These are phyloP conservation scores for Drosophila nigromelanica DNA, from an alignment of 1,140 invertebrate species.

Conservation along the genomic window DNA sequence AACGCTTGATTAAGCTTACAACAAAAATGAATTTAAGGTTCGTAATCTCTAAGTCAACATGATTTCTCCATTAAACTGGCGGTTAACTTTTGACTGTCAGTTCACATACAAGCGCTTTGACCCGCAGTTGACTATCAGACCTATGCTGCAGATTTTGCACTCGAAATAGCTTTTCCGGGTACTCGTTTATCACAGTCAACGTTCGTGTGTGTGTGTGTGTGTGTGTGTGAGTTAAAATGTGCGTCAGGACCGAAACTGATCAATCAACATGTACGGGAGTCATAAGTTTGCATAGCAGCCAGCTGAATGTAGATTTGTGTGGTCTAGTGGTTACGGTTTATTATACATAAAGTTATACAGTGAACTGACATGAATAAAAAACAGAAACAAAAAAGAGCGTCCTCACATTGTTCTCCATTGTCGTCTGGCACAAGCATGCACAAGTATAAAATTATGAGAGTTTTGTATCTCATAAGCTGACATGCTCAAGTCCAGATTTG, in stretches of 20 bases:
- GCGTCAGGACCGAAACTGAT: conserved; percentile 6
- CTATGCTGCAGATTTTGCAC: neutral
- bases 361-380: neutral
- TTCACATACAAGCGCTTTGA: neutral
- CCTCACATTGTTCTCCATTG: conserved; percentile 18
- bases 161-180: conserved; percentile 14
- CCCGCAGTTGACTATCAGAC: neutral
- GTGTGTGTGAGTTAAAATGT: neutral
- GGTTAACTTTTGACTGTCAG: conserved; percentile 5
- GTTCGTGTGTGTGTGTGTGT: neutral
- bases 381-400: neutral
- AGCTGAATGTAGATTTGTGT: conserved; percentile 16
- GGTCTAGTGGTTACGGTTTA: conserved; percentile 24
- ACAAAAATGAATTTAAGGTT: neutral
- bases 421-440: conserved; percentile 19
- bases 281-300: conserved; percentile 18
- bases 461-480: conserved; percentile 30
- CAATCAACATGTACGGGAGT: conserved; percentile 28
- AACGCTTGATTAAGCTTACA: conserved; percentile 12
- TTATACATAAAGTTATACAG: neutral
- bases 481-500: conserved; percentile 53
- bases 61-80: conserved; percentile 22
- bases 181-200: conserved; percentile 5
- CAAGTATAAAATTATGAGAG: conserved; percentile 37
- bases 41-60: conserved; percentile 7